A percentile compares a stretch with the other conserved stretches of the same genome.
Evolutionary conservation across 2,113 vertebrate genomes (phyloP).

Genomic region (Pangasianodon gigas): DNA sequence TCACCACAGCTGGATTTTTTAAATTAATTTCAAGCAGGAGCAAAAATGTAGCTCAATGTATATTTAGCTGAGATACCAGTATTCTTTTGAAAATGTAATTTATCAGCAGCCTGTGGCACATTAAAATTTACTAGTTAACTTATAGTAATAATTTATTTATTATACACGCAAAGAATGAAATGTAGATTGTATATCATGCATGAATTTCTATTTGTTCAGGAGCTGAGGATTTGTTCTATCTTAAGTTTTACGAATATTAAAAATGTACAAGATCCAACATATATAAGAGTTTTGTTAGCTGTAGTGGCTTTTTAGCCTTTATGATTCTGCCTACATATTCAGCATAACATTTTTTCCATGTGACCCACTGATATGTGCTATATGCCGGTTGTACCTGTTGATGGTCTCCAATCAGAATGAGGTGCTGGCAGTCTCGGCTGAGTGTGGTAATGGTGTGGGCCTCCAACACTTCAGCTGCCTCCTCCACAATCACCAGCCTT

Average conservation of each 20-base stretch:
- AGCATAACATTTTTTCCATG: background rate
- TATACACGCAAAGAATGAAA: background rate
- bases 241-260: background rate
- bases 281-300: background rate
- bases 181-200: background rate
- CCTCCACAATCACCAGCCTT: slow-evolving; percentile 86
- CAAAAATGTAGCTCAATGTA: background rate
- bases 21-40: background rate
- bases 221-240: background rate
- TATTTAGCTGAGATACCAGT: background rate
- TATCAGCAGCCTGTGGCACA: background rate
- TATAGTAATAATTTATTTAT: background rate
- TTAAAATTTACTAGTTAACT: background rate
- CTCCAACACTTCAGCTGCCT: slow-evolving; percentile 94
- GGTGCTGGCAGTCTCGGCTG: slow-evolving; percentile 86
- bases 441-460: slow-evolving; percentile 91
- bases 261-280: background rate
- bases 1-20: background rate
- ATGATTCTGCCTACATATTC: background rate
- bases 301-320: background rate
- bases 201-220: background rate
- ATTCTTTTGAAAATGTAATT: background rate
- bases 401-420: slow-evolving; percentile 96
- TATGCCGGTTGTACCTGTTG: slow-evolving; percentile 81
- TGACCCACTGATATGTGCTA: background rate